Percentiles rank a stretch among this genome's conserved stretches.
These are phyloP conservation scores for Chaetorhynchus papuensis DNA, from an alignment of 2,113 vertebrate species.

Conservation along the genomic window DNA sequence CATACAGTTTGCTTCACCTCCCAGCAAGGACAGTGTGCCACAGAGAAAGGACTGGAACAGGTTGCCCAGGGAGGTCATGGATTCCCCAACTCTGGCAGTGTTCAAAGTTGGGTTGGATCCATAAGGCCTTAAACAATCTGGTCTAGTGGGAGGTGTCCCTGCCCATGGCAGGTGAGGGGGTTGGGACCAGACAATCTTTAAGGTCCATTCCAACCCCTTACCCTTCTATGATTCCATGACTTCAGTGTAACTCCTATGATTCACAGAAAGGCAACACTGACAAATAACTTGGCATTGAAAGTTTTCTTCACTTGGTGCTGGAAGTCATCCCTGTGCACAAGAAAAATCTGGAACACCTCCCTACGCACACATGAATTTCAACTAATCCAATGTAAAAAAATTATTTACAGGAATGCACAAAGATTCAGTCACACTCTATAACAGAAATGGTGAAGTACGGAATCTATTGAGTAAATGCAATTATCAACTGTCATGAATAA, in stretches of 20 bases:
- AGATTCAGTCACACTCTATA: not conserved
- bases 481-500: not conserved
- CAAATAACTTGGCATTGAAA: not conserved
- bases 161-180: not conserved
- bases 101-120: not conserved
- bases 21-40: not conserved
- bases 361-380: not conserved
- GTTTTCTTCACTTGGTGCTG: not conserved
- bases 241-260: not conserved
- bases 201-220: not conserved
- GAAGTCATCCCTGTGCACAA: not conserved
- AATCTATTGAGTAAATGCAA: not conserved
- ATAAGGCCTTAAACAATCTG: not conserved
- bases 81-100: not conserved
- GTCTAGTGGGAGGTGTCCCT: not conserved
- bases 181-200: no score
- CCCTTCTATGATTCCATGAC: not conserved
- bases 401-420: not conserved
- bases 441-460: not conserved
- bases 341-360: constrained; percentile 12
- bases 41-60: not conserved
- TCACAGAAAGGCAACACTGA: not conserved
- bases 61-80: not conserved
- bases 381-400: not conserved
- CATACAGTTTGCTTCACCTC: not conserved